Evolutionary conservation across 2,888 invertebrate genomes (phyloP).

Genomic region (Cremastinae sp.): DNA sequence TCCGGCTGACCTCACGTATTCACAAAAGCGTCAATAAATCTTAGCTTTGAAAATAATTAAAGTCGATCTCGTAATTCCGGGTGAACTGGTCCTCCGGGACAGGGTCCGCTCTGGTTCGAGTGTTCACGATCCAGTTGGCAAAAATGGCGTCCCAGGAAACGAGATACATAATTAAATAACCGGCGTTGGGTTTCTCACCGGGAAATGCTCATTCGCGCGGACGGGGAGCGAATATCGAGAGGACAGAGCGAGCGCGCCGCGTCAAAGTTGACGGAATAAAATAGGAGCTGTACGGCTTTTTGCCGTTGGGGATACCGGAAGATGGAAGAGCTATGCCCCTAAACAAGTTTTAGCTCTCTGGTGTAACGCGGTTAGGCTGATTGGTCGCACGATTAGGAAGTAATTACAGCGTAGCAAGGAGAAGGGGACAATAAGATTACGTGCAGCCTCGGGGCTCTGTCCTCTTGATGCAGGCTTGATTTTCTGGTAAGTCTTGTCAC

Average conservation of each 20-base stretch:
- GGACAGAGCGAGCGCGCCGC: slow-evolving; percentile 23
- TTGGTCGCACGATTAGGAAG: slow-evolving; percentile 71
- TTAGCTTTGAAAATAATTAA: slow-evolving; percentile 43
- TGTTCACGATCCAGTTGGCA: slow-evolving; percentile 4
- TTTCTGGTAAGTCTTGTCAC: slow-evolving; percentile 58
- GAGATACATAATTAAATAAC: slow-evolving; percentile 62
- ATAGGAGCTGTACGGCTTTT: slow-evolving; percentile 34
- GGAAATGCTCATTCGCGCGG: slow-evolving; percentile 37
- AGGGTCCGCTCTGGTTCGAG: slow-evolving; percentile 22
- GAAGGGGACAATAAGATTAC: slow-evolving; percentile 66
- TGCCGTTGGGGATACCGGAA: slow-evolving; percentile 36
- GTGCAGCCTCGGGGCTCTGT: slow-evolving; percentile 64
- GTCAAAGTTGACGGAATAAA: slow-evolving; percentile 54
- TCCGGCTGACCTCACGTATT: slow-evolving; percentile 38
- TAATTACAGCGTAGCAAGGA: slow-evolving; percentile 63
- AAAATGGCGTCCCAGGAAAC: slow-evolving; percentile 44
- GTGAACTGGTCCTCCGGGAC: slow-evolving; percentile 20
- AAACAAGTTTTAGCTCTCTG: slow-evolving; percentile 50
- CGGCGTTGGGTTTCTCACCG: slow-evolving; percentile 51
- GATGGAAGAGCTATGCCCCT: slow-evolving; percentile 44
- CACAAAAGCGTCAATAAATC: slow-evolving; percentile 44
- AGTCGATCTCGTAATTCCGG: slow-evolving; percentile 28
- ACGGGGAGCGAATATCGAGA: slow-evolving; percentile 15
- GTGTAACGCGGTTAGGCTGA: slow-evolving; percentile 68
- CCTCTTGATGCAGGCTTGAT: slow-evolving; percentile 44